phyloP scores from a whole-genome alignment of 2,113 vertebrate genomes.

The Seriola quinqueradiata region DNA sequence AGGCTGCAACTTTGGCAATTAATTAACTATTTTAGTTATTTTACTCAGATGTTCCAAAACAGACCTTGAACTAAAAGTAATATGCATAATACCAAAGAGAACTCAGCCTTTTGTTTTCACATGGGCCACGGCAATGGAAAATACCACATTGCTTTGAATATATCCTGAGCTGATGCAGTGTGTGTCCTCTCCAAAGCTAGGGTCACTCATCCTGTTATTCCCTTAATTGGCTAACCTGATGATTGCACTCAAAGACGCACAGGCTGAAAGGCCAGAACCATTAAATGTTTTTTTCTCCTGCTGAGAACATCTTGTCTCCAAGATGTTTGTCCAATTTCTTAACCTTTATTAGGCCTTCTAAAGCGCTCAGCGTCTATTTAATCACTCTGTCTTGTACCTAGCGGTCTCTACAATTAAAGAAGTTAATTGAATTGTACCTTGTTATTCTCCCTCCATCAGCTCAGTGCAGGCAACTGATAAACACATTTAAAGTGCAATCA shows the following conservation, averaged over 20 bases:
- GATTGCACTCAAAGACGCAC: slow-evolving; percentile 37
- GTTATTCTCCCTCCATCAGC: slow-evolving; percentile 62
- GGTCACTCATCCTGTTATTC: slow-evolving; percentile 49
- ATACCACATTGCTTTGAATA: slow-evolving; percentile 37
- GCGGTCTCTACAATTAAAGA: slow-evolving; percentile 59
- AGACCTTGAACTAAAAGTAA: slow-evolving; percentile 28
- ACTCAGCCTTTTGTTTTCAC: slow-evolving; percentile 1
- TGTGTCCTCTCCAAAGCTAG: slow-evolving; percentile 36
- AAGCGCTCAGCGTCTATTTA: slow-evolving; percentile 59
- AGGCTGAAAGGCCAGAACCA: slow-evolving; percentile 35
- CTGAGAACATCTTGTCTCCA: slow-evolving; percentile 48
- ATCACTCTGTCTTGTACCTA: slow-evolving; percentile 66
- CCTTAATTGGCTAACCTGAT: slow-evolving; percentile 74
- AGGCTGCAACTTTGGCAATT: neutral
- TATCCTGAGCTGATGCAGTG: slow-evolving; percentile 30
- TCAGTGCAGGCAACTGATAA: slow-evolving; percentile 58
- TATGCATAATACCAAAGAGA: slow-evolving; percentile 1
- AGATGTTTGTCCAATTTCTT: slow-evolving; percentile 50
- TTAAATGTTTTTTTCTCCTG: slow-evolving; percentile 23
- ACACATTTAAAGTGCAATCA: slow-evolving; percentile 69
- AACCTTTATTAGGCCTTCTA: slow-evolving; percentile 65
- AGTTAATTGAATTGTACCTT: slow-evolving; percentile 75
- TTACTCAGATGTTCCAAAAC: slow-evolving; percentile 21
- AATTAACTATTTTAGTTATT: neutral
- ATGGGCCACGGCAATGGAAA: slow-evolving; percentile 17